Conservation (phyloP, 2,797 vertebrate genomes). For the Oreochromis grahami region DNA sequence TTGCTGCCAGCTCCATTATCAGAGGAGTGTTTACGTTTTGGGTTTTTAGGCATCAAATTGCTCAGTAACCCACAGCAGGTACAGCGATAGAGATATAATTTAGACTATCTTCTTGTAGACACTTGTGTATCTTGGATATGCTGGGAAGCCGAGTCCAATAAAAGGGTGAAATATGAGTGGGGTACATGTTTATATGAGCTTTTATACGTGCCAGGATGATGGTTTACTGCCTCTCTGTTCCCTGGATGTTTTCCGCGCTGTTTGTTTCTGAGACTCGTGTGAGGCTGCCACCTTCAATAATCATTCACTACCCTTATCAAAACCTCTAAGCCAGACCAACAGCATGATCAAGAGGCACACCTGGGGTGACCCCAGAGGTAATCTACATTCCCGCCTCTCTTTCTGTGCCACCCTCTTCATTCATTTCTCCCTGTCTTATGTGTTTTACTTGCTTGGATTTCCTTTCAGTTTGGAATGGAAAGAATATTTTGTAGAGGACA, state of each 20-base stretch:
- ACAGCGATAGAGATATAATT: slow-evolving; percentile 29
- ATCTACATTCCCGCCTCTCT: slow-evolving; percentile 44
- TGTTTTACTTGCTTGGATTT: slow-evolving; percentile 31
- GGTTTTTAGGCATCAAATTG: slow-evolving; percentile 52
- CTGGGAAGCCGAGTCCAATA: slow-evolving; percentile 38
- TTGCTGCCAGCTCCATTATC: slow-evolving; percentile 23
- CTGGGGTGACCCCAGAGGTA: slow-evolving; percentile 61
- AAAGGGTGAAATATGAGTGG: slow-evolving; percentile 62
- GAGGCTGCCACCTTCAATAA: slow-evolving; percentile 63
- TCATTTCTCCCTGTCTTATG: slow-evolving; percentile 37
- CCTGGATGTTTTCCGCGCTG: slow-evolving; percentile 48
- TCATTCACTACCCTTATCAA: slow-evolving; percentile 57
- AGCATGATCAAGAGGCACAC: slow-evolving; percentile 57
- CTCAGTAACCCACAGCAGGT: slow-evolving; percentile 30
- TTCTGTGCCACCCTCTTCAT: slow-evolving; percentile 12
- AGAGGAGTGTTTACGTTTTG: slow-evolving; percentile 37
- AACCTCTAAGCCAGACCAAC: slow-evolving; percentile 49
- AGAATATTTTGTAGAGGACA: slow-evolving; percentile 2
- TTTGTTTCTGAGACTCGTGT: slow-evolving; percentile 45
- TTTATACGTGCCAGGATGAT: slow-evolving; percentile 51
- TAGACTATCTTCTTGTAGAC: slow-evolving; percentile 42
- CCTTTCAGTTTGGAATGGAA: not conserved
- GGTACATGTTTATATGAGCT: slow-evolving; percentile 56
- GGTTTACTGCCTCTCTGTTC: slow-evolving; percentile 45
- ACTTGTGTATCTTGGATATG: slow-evolving; percentile 47